Percentiles rank a stretch among this genome's conserved stretches.
Conservation (phyloP, 2,113 vertebrate species). For the Helogale parvula region DNA sequence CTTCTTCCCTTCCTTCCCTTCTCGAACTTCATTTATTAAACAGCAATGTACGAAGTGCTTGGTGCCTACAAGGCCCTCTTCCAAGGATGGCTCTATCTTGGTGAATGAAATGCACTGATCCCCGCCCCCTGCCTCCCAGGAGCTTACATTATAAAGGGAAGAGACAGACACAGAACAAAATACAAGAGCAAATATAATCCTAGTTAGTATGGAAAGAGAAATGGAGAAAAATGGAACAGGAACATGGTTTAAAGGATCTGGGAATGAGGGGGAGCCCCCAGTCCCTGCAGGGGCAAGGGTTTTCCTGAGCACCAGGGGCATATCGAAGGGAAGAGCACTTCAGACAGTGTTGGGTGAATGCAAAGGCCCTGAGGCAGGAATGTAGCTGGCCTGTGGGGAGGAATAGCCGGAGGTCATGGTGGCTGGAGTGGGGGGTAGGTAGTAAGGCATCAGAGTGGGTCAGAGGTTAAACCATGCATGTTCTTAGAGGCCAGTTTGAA, state of each 20-base stretch:
- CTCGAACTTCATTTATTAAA: not conserved
- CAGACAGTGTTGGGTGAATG: not conserved
- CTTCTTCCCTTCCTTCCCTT: not conserved
- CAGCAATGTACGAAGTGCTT: not conserved
- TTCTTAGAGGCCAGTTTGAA: not conserved
- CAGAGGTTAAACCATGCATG: too few species aligned
- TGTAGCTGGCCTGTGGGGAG: not conserved
- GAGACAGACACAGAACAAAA: not conserved
- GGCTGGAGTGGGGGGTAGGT: not conserved
- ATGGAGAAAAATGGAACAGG: not conserved
- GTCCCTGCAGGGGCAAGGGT: not conserved
- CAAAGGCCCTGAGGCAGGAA: not conserved
- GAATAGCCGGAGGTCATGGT: not conserved
- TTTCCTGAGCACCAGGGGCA: not conserved
- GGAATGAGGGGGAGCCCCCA: too few species aligned
- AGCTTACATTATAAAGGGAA: not conserved
- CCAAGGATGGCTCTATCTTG: not conserved
- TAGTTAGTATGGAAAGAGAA: not conserved
- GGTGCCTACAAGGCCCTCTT: not conserved
- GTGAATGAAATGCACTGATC: not conserved
- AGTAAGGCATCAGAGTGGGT: not conserved
- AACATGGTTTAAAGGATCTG: not conserved
- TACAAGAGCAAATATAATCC: not conserved
- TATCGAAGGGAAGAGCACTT: not conserved
- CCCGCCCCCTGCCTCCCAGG: accelerated